Evolutionary conservation across 2,113 vertebrate genomes (phyloP).

Genomic region (Urocynchramus pylzowi): DNA sequence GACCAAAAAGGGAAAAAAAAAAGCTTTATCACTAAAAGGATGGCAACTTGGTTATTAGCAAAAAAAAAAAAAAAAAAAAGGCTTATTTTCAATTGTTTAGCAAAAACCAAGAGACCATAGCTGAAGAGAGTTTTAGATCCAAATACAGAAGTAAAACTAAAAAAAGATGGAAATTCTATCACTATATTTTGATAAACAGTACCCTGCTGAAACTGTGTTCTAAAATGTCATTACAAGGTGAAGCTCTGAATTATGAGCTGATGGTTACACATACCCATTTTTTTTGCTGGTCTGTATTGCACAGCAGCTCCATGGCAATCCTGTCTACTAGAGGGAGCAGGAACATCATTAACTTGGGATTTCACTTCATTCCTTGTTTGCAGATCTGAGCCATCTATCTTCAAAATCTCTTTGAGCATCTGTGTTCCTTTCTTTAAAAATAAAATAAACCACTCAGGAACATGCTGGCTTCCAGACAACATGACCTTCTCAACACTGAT

Average conservation of each 20-base stretch:
- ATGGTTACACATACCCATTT: conserved; percentile 78
- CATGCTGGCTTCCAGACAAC: not conserved
- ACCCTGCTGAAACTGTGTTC: not conserved
- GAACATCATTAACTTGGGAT: conserved; percentile 32
- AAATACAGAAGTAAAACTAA: not conserved
- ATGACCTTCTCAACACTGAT: not conserved
- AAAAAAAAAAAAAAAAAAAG: not conserved
- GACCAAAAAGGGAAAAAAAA: not conserved
- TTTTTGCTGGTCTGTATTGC: conserved; percentile 81
- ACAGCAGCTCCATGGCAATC: conserved; percentile 65
- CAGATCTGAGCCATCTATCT: conserved; percentile 84
- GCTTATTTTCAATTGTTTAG: not conserved
- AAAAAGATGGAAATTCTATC: not conserved
- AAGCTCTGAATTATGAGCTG: not conserved
- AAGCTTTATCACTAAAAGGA: not conserved
- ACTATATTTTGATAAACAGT: not conserved
- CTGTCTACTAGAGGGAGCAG: conserved; percentile 50
- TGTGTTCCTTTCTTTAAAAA: conserved; percentile 88
- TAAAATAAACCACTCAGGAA: not conserved
- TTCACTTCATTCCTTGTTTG: conserved; percentile 69
- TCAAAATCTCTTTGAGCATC: conserved; percentile 97
- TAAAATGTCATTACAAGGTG: not conserved
- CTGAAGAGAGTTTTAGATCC: not conserved
- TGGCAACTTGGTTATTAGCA: not conserved
- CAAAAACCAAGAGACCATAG: rapidly evolving